A percentile compares a stretch with the other conserved stretches of the same genome.
Evolutionary conservation across 2,888 invertebrate genomes (phyloP).

Genomic region (Eucera pruinosa): DNA sequence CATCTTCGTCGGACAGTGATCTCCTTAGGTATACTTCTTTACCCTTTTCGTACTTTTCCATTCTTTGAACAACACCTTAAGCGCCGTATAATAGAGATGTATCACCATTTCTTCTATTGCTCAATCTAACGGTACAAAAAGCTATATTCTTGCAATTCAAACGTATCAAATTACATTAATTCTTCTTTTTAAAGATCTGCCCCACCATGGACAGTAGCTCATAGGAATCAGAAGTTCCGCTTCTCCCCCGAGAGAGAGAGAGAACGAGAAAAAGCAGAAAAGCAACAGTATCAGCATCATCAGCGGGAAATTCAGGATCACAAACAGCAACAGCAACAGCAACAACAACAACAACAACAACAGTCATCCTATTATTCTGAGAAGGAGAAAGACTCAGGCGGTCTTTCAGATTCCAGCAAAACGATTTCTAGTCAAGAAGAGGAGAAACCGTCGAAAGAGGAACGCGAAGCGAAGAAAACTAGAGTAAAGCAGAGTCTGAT

Average conservation of each 20-base stretch:
- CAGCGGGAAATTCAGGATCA: constrained; percentile 74
- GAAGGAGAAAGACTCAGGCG: constrained; percentile 75
- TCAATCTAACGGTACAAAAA: no score
- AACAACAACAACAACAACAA: no score
- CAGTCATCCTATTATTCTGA: constrained; percentile 58
- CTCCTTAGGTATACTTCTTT: constrained; percentile 82
- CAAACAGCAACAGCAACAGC: constrained; percentile 71
- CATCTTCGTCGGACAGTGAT: constrained; percentile 87
- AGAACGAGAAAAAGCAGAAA: constrained; percentile 79
- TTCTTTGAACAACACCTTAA: no score
- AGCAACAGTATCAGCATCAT: constrained; percentile 73
- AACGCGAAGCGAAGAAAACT: constrained; percentile 88
- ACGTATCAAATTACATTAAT: not conserved
- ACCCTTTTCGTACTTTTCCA: no score
- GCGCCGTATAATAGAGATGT: no score
- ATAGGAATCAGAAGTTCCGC: constrained; percentile 81
- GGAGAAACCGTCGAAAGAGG: constrained; percentile 85
- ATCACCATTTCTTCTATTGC: no score
- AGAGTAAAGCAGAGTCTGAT: constrained; percentile 91
- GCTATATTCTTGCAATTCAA: no score
- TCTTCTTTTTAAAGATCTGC: constrained; percentile 83
- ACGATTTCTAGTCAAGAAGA: constrained; percentile 86
- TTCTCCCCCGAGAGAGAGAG: constrained; percentile 83
- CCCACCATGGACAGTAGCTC: constrained; percentile 86
- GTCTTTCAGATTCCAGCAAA: constrained; percentile 85